Base-by-base conservation (phyloP, 2,888 invertebrate genomes). In the Caenorhabditis parvicauda region DNA sequence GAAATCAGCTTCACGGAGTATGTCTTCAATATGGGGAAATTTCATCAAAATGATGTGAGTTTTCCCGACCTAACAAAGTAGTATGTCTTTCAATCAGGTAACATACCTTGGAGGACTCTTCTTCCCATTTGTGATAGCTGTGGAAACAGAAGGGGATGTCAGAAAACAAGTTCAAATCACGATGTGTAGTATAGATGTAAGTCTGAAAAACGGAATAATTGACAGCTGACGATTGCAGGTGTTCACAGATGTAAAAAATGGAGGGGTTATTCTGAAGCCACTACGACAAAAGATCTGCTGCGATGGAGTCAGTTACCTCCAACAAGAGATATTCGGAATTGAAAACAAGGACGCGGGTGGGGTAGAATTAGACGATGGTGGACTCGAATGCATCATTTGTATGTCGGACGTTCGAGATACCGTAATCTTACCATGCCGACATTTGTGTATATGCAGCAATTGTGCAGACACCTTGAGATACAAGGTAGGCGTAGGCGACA, bases 311-410 rank as follows among this genome's bases (percentile, higher is more conserved):
- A 90, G 91, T 81, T 99, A 96, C 82, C 86, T 99, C 52, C 85
- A 98, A 59, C 98, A 72, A 67, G 98, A 99, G 85, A 94, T 98
- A 73, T 98, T 98, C 82, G 98, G 98, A 19, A 95, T 98, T 76
- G 98, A 98, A 84, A 98, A 98, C 84, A 96, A 98, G 84, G 76
- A 75, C 43, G 43, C n/a, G 7, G 46, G 59, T n/a, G 50, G 5
- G 14, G 22, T 25, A 27, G 59, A 54, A 35, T 59, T 52, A 0
- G 92, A 93, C 77, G 92, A 93, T 78, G 91, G 90, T 76, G 93
- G 94, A 1, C 90, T 92, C 0, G 98, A 99, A 83, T 98, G 98
- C 84, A 95, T 98, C 35, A 96, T 98, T 81, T 98, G 98, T 83
- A 95, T 98, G 94, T 92, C 92, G 76, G 96, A 98, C 82, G 65